phyloP scores from a whole-genome alignment of 2,797 vertebrate genomes.

The Pangasius krempfi region DNA sequence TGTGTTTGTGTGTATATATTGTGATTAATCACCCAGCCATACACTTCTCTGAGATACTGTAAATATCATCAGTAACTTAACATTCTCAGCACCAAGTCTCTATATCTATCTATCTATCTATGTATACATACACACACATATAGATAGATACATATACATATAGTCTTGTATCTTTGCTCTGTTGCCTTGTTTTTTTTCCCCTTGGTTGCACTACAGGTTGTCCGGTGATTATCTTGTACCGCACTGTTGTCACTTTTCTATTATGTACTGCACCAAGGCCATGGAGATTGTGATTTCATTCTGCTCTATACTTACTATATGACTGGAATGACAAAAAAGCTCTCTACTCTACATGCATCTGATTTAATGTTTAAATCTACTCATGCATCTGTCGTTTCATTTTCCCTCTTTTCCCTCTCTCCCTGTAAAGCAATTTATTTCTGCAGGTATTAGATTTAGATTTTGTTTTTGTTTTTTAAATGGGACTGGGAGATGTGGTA shows the following conservation, averaged over 20 bases:
- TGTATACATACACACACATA: too few species aligned
- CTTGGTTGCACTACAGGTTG: not conserved
- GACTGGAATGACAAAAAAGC: not conserved
- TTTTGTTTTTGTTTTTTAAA: not conserved
- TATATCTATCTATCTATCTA: not conserved
- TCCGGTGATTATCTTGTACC: not conserved
- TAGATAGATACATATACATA: too few species aligned
- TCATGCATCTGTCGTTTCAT: too few species aligned
- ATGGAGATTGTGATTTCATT: not conserved
- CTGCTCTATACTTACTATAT: not conserved
- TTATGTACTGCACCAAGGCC: not conserved
- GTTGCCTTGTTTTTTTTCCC: not conserved
- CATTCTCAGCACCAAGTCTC: not conserved
- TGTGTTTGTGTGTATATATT: constrained; percentile 4
- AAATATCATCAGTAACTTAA: not conserved
- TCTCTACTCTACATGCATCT: not conserved
- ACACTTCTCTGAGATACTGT: not conserved
- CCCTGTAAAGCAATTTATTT: not conserved
- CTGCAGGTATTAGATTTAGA: not conserved
- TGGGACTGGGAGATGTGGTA: not conserved
- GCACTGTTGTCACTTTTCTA: not conserved
- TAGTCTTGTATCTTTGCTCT: too few species aligned
- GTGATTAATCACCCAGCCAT: not conserved
- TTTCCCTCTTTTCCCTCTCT: too few species aligned
- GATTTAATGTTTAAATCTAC: not conserved